These are phyloP conservation scores for Struthio camelus DNA, from an alignment of 2,113 vertebrate species.

Conservation along the genomic window DNA sequence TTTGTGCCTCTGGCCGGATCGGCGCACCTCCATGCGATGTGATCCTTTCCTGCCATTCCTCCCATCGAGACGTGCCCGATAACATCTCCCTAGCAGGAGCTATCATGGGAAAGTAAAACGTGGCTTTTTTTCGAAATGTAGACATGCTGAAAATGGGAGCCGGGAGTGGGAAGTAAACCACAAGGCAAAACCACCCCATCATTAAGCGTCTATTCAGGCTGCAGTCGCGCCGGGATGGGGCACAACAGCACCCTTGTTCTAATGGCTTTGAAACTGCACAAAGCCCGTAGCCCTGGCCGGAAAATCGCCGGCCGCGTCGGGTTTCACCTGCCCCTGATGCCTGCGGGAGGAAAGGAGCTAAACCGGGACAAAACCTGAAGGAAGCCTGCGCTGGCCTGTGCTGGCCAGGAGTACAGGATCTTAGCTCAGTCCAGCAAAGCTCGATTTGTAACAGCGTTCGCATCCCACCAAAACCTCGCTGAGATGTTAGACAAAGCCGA, in stretches of 20 bases:
- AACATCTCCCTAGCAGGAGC: not conserved
- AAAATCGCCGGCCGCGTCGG: not conserved
- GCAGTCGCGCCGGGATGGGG: not conserved
- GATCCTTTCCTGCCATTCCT: not conserved
- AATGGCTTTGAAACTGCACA: conserved; percentile 19
- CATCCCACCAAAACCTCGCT: not conserved
- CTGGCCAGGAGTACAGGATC: not conserved
- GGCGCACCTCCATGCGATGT: not conserved
- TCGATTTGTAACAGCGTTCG: not conserved
- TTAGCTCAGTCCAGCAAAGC: not conserved
- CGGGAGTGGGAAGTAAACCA: not conserved
- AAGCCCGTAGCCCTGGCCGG: not conserved
- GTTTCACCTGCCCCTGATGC: conserved; percentile 43
- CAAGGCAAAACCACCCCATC: not conserved
- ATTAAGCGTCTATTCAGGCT: not conserved
- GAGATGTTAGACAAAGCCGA: not conserved
- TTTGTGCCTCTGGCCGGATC: not conserved
- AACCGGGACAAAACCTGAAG: not conserved
- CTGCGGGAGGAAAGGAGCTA: conserved; percentile 20
- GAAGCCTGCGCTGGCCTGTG: not conserved
- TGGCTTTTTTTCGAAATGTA: not conserved
- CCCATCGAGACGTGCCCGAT: not conserved
- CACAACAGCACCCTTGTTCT: conserved; percentile 53
- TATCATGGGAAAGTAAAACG: conserved; percentile 41
- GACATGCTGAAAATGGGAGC: not conserved